These are phyloP conservation scores for Porites divaricata DNA, from an alignment of 92 coral and sea anemone species.

Conservation along the genomic window DNA sequence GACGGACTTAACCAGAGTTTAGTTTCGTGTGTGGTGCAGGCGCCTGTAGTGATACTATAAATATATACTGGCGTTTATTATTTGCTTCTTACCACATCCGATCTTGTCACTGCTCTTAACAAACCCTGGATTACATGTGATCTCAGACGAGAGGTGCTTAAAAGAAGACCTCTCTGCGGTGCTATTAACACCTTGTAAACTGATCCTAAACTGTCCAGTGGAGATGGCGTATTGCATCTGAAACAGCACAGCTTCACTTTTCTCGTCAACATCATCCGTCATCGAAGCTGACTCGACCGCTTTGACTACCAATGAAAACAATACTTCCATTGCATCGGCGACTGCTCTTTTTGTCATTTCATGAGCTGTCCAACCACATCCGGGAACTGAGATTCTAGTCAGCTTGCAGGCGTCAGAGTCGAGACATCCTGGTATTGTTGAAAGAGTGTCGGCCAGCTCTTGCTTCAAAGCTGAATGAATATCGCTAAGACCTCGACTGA, in stretches of 20 bases:
- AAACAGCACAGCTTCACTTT: constrained; percentile 52
- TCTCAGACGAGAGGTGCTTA: not conserved
- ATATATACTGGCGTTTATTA: not conserved
- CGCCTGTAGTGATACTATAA: not conserved
- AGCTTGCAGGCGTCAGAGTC: constrained; percentile 31
- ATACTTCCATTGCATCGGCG: not conserved
- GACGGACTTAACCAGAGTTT: not conserved
- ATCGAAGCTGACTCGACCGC: not conserved
- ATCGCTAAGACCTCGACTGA: not conserved
- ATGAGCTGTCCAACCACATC: not conserved
- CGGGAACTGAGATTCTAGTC: constrained; percentile 26
- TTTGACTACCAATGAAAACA: constrained; percentile 14
- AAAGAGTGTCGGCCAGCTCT: constrained; percentile 9
- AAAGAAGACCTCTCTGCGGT: constrained; percentile 29
- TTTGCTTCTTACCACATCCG: not conserved
- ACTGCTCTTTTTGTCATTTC: constrained; percentile 1
- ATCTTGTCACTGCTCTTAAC: not conserved
- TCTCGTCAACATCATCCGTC: constrained; percentile 12
- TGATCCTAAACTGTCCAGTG: constrained; percentile 33
- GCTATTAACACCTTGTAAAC: not conserved
- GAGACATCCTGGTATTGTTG: constrained; percentile 34
- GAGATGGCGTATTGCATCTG: constrained; percentile 47
- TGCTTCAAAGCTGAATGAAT: constrained; percentile 36
- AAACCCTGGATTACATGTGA: not conserved
- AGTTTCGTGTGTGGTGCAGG: not conserved